A percentile compares a stretch with the other conserved stretches of the same genome.
phyloP scores from a whole-genome alignment of 2,797 vertebrate species.

The Taeniopygia guttata region DNA sequence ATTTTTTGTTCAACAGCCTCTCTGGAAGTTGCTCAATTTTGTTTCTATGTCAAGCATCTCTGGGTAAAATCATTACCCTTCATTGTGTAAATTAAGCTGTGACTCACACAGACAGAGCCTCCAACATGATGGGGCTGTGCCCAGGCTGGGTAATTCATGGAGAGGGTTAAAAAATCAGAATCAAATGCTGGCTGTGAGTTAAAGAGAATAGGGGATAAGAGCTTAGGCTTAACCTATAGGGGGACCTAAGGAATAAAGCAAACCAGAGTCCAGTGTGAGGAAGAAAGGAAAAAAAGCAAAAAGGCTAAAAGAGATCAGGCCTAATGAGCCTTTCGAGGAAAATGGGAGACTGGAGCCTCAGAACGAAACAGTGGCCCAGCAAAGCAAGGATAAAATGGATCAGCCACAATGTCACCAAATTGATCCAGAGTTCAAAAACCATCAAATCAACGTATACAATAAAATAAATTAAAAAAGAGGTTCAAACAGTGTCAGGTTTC shows the following conservation, averaged over 20 bases:
- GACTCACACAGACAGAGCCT: constrained; percentile 20
- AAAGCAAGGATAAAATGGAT: constrained; percentile 74
- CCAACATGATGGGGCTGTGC: constrained; percentile 36
- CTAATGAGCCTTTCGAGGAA: constrained; percentile 72
- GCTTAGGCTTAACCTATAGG: constrained; percentile 73
- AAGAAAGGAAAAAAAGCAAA: constrained; percentile 71
- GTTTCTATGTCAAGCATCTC: constrained; percentile 17
- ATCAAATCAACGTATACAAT: constrained; percentile 62
- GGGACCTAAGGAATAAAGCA: constrained; percentile 70
- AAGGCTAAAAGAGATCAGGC: constrained; percentile 64
- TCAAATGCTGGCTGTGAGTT: constrained; percentile 63
- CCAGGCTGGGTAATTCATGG: constrained; percentile 61
- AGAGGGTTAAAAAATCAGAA: constrained; percentile 67
- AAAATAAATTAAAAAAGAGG: constrained; percentile 65
- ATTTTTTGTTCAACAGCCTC: constrained; percentile 25
- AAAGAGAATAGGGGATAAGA: constrained; percentile 68
- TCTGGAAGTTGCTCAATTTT: constrained; percentile 15
- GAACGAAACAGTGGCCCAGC: constrained; percentile 62
- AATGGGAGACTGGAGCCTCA: constrained; percentile 58
- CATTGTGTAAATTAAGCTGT: constrained; percentile 47
- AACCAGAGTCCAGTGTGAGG: constrained; percentile 50
- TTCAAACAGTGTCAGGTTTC: constrained; percentile 40
- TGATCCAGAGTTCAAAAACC: constrained; percentile 70
- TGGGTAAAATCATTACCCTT: constrained; percentile 41
- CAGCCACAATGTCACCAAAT: constrained; percentile 66